Percentiles rank a stretch among this genome's conserved stretches.
These are phyloP conservation scores for Machaerirhynchus nigripectus DNA, from an alignment of 2,113 vertebrate species.

Conservation along the genomic window DNA sequence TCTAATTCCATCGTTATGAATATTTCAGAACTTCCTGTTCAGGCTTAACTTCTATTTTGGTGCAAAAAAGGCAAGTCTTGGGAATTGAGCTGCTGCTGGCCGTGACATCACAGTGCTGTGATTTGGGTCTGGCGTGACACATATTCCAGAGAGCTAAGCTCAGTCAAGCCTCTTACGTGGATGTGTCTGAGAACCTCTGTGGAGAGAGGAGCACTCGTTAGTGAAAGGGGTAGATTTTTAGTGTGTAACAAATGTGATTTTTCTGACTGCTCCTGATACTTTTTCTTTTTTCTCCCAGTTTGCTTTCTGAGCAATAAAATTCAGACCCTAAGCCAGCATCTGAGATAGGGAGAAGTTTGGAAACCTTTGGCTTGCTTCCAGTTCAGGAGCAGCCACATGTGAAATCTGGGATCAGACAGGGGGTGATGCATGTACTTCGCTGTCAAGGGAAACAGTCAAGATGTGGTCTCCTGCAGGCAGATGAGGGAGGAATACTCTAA, in stretches of 20 bases:
- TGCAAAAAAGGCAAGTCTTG: slow-evolving; percentile 40
- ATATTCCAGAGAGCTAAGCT: not conserved
- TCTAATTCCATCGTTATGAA: slow-evolving; percentile 2
- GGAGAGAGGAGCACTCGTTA: not conserved
- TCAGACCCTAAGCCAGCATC: not conserved
- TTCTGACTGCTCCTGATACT: not conserved
- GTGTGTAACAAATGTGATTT: not conserved
- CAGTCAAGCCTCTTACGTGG: slow-evolving; percentile 31
- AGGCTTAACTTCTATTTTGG: slow-evolving; percentile 63
- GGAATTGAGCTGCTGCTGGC: slow-evolving; percentile 31
- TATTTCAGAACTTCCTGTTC: slow-evolving; percentile 47
- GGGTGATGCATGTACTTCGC: not conserved
- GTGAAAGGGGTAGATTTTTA: not conserved
- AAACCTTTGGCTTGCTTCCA: not conserved
- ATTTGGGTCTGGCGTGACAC: slow-evolving; percentile 26
- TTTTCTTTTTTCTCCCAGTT: accelerated
- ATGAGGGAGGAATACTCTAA: not conserved
- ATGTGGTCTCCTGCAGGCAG: not conserved
- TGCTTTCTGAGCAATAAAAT: not conserved
- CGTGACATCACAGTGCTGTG: slow-evolving; percentile 31
- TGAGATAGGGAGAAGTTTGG: not conserved
- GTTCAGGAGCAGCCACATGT: not conserved
- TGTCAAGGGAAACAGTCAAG: not conserved
- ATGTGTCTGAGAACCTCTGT: slow-evolving; percentile 7
- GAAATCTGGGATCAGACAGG: not conserved